Percentiles rank a stretch among this genome's conserved stretches.
These are phyloP conservation scores for Lypha dubia DNA, from an alignment of 2,888 invertebrate species.

Conservation along the genomic window DNA sequence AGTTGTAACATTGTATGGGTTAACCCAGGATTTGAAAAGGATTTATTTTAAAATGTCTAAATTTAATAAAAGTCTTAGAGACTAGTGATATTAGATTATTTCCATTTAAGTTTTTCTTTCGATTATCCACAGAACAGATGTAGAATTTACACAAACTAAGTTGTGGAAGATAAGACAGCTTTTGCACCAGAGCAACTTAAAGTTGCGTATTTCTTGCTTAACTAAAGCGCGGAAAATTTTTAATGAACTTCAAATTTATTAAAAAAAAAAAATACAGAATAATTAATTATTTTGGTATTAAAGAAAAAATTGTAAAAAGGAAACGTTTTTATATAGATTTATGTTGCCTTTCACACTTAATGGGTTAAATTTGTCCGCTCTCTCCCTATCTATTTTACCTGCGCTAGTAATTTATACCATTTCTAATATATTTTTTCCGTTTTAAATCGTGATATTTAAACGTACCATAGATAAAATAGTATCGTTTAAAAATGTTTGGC, in stretches of 20 bases:
- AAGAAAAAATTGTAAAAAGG: too few relatives aligned
- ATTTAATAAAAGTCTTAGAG: background rate
- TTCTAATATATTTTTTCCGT: conserved; percentile 23
- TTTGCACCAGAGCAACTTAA: too few relatives aligned
- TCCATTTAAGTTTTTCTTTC: background rate
- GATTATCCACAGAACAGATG: too few relatives aligned
- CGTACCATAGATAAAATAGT: conserved; percentile 58
- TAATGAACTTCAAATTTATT: too few relatives aligned
- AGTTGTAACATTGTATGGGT: background rate
- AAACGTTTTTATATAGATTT: background rate
- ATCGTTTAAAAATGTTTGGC: conserved; percentile 52
- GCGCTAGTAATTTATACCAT: background rate
- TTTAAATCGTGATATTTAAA: conserved; percentile 52
- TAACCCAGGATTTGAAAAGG: background rate
- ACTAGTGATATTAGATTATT: background rate
- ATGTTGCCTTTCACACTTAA: background rate
- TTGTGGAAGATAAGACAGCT: too few relatives aligned
- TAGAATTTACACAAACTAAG: too few relatives aligned
- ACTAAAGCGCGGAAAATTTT: too few relatives aligned
- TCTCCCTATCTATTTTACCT: too few relatives aligned
- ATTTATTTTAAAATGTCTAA: background rate
- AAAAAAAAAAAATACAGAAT: too few relatives aligned
- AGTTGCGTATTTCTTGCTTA: too few relatives aligned
- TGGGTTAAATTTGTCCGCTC: conserved; percentile 36
- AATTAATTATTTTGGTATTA: too few relatives aligned